Evolutionary conservation across 2,797 vertebrate genomes (phyloP).

Genomic region (Euphonia xanthogaster): DNA sequence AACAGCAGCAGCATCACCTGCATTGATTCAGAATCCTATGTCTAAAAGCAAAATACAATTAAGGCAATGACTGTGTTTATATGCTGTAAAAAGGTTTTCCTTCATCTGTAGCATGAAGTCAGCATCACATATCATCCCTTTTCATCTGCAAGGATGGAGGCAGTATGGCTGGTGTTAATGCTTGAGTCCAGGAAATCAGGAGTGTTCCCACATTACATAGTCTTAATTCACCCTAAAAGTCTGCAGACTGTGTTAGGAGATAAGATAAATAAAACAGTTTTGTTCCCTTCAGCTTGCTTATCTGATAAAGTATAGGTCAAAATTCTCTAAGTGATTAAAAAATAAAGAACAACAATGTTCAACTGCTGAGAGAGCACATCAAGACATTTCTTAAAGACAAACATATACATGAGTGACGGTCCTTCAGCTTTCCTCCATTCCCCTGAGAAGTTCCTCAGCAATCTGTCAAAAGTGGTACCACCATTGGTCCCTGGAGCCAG

Average conservation of each 20-base stretch:
- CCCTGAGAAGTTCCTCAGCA: background rate
- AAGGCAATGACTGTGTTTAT: background rate
- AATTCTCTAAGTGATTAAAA: background rate
- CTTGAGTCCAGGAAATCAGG: background rate
- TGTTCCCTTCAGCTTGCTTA: background rate
- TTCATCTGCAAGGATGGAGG: background rate
- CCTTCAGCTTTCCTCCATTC: background rate
- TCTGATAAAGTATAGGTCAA: background rate
- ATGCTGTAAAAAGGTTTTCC: background rate
- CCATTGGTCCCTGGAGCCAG: background rate
- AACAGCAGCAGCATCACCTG: background rate
- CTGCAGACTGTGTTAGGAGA: background rate
- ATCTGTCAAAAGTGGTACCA: background rate
- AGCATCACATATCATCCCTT: background rate
- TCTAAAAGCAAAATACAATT: background rate
- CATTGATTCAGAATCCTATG: background rate
- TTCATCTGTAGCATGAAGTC: background rate
- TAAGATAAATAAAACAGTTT: background rate
- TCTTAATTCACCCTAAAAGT: background rate
- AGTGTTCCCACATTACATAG: background rate
- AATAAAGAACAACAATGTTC: background rate
- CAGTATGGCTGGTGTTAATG: background rate
- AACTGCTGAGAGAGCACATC: background rate
- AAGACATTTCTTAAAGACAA: background rate
- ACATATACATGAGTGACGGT: background rate